Percentiles rank a stretch among this genome's conserved stretches.
Conservation (phyloP, 35 echinoderm and acorn worm species). For the Stichopus chloronotus region DNA sequence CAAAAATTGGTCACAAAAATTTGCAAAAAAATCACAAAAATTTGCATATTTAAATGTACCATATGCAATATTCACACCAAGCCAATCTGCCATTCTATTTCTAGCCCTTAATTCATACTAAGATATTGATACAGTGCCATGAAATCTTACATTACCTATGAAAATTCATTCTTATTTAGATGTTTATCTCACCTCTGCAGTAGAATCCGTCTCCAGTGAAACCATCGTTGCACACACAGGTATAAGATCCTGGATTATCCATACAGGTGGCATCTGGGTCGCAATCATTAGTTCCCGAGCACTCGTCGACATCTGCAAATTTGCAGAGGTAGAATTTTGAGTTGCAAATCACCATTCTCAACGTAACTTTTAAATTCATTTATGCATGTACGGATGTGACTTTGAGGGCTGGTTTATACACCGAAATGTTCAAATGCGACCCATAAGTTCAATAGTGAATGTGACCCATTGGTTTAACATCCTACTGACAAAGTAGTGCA, state of each 20-base stretch:
- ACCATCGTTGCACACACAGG: conserved; percentile 43
- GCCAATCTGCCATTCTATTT: not conserved
- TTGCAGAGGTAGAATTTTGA: too few species aligned
- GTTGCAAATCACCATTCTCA: too few species aligned
- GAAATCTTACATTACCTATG: not conserved
- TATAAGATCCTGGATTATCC: conserved; percentile 29
- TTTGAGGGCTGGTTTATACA: too few species aligned
- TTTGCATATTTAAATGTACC: not conserved
- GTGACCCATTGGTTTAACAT: too few species aligned
- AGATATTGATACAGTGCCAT: not conserved
- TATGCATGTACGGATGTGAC: too few species aligned
- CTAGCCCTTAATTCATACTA: too few species aligned
- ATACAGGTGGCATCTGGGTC: conserved; percentile 42
- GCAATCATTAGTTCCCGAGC: not conserved
- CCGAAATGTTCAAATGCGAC: too few species aligned
- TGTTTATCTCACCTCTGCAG: conserved; percentile 45
- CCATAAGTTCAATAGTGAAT: too few species aligned
- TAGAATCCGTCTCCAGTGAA: conserved; percentile 58
- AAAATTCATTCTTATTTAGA: not conserved
- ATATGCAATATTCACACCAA: not conserved
- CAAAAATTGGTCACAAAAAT: not conserved
- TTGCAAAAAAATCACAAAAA: not conserved
- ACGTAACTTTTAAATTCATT: too few species aligned
- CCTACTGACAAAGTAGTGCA: too few species aligned
- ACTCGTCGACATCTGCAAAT: conserved; percentile 22